Conservation (phyloP, 2,888 invertebrate species). For the Rutpela maculata region DNA sequence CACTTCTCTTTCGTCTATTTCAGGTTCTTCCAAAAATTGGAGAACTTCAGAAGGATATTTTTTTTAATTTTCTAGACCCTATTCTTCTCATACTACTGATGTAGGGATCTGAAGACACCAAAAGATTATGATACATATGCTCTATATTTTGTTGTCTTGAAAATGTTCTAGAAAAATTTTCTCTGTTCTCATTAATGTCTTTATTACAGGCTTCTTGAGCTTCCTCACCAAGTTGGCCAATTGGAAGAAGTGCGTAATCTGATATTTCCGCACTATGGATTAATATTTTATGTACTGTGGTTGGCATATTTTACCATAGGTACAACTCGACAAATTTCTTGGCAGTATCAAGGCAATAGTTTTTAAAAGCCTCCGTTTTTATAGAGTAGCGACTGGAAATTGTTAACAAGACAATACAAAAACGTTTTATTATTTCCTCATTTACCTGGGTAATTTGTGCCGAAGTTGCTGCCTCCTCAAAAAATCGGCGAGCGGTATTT, state of each 20-base stretch:
- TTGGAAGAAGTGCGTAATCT: slow-evolving; percentile 12
- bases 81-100: too few relatives aligned
- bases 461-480: slow-evolving; percentile 4
- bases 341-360: background rate
- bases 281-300: slow-evolving; percentile 11
- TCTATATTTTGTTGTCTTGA: background rate
- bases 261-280: background rate
- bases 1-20: too few relatives aligned
- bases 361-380: background rate
- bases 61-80: too few relatives aligned
- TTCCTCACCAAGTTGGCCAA: too few relatives aligned
- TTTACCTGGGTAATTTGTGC: background rate
- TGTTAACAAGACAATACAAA: background rate
- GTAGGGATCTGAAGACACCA: background rate
- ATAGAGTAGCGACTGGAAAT: too few relatives aligned
- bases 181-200: background rate
- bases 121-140: slow-evolving; percentile 2
- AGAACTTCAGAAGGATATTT: background rate
- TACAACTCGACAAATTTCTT: background rate
- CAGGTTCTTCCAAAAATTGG: background rate
- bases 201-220: background rate
- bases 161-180: background rate
- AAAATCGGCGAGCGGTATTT: slow-evolving; percentile 18
- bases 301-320: slow-evolving; percentile 9
- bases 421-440: background rate